Base-by-base conservation (phyloP, 2,113 vertebrate genomes). In the Ginglymostoma cirratum region DNA sequence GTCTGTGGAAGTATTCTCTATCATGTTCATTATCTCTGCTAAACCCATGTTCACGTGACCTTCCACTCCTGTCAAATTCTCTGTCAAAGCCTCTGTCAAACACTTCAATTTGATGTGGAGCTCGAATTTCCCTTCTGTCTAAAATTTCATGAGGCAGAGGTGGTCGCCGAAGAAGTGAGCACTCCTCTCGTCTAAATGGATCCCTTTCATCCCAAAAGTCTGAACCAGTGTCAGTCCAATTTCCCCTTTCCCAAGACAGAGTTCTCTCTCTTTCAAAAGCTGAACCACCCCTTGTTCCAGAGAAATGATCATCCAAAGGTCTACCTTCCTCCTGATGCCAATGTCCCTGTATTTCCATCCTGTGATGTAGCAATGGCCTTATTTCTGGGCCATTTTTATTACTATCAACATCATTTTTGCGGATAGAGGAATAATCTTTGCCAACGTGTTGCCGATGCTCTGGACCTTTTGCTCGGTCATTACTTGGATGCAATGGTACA, bases 131-230 rank as follows among this genome's bases (percentile, higher is more conserved):
- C 76, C 80, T 86, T 61, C 96, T 96, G 5, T 96, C 96, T 85
- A 96, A 61, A 19, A 95, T 34, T 96, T 97, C 96, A 55, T 97
- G 97, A 85, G 97, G 97, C 97, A 98, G 98, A 1, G 97, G 97
- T 0, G 97, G 96, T 92, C 96, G 98, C 95, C 97, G 98, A 92
- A 98, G 97, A 55, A 98, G 98, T 96, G 98, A 98, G 96, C 98
- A 97, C 89, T 98, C 98, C 96, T 98, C 98, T 96, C 97, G 98
- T 97, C 98, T 98, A 96, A 98, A 99, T 0, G 96, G 96, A 94
- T 98, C 98, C 94, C 97, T 96, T 96, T 99, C 98, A 95, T 98
- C 98, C 96, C 97, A 98, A 97, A 98, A 99, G 94, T 99, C 98
- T 0, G 96, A 97, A 34, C 98, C 98, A 92, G 96, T 96, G 24